A percentile compares a stretch with the other conserved stretches of the same genome.
Evolutionary conservation across 2,797 vertebrate species (phyloP).

Genomic region (Cynopterus sphinx): DNA sequence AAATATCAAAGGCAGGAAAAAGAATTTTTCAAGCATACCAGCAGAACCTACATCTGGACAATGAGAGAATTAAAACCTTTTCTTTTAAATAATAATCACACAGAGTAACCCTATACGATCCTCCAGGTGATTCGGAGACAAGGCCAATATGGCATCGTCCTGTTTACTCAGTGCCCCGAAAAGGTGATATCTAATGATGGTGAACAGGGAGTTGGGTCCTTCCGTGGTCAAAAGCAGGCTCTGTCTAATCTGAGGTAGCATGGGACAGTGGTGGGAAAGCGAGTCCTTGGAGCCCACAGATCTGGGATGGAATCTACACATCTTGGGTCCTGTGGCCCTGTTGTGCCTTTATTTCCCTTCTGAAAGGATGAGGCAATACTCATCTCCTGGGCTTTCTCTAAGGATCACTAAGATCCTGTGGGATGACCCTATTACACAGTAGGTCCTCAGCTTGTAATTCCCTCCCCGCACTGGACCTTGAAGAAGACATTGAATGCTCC

Average conservation of each 20-base stretch:
- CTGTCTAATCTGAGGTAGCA: rapidly evolving
- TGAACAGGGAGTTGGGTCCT: background rate
- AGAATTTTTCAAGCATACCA: background rate
- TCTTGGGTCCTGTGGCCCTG: background rate
- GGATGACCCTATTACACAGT: background rate
- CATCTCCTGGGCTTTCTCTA: background rate
- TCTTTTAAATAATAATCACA: background rate
- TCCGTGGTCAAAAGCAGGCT: background rate
- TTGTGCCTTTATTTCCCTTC: background rate
- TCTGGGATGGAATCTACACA: background rate
- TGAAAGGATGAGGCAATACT: background rate
- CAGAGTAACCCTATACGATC: background rate
- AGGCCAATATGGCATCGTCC: background rate
- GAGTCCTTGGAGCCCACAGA: background rate
- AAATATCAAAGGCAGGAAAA: background rate
- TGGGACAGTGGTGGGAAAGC: background rate
- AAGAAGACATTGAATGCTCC: background rate
- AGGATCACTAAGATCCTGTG: background rate
- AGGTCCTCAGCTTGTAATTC: background rate
- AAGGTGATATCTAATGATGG: background rate
- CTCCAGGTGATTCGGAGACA: background rate
- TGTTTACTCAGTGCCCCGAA: background rate
- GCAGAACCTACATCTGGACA: background rate
- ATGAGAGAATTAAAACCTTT: background rate
- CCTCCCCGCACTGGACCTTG: background rate